Base-by-base conservation (phyloP, 2,888 invertebrate species). In the Cephonodes hylas region DNA sequence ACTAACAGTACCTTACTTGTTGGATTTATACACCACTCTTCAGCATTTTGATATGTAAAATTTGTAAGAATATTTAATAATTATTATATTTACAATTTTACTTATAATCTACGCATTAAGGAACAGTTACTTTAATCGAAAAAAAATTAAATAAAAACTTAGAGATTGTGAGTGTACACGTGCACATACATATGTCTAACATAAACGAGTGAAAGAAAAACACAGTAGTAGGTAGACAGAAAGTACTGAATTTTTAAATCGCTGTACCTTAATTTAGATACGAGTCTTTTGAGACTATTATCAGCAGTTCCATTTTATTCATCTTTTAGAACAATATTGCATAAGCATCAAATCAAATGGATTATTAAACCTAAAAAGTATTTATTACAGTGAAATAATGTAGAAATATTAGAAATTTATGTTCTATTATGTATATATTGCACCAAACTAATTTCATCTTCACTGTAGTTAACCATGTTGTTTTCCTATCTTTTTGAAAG, bases 1-100 rank as follows among this genome's bases (percentile, higher is more conserved):
- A 74, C 74, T 74, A 77, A 75, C 75, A 77, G 79, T 78, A 79
- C 79, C 75, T 77, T 67, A 66, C 66, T 73, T 66, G 69, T 71
- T 71, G 71, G 69, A 73, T 72, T 81, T 75, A 78, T 70, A 76
- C 72, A 69, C 68, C 62, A 69, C 64, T 65, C 63, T 63, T 66
- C 61, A 68, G 60, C 65, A 70, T 70, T 64, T 42, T 67, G 61
- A 20, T 59, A 59, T 53, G 38, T 42, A 23, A 45, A 59, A 62
- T 57, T 27, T 58, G 42, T 42, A 57, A 60, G 42, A 57, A 59
- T 13, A 60, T 42, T 57, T 38, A 46, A 59, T 57, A 31, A 31
- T 10, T 18, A 1, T 8, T 27, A 53, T 31, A 0, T 31, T 18
- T 18, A 53, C 27, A 31, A 10, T 31, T 53, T 44, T 31, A 18